Evolutionary conservation across 2,888 invertebrate species (phyloP).

Genomic region (Sthenelais limicola): DNA sequence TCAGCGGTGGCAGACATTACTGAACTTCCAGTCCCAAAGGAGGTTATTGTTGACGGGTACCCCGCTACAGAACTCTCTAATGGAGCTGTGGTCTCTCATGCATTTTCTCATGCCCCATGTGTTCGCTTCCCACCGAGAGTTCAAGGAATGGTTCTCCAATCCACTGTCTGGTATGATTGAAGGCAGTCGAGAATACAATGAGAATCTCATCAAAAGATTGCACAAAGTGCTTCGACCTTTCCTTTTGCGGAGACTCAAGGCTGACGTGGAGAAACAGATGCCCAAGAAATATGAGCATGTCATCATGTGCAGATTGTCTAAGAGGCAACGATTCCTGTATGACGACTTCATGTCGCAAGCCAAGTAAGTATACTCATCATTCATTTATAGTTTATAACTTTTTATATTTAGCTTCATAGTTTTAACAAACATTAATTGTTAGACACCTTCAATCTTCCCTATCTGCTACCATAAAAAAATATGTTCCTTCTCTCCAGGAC

Average conservation of each 20-base stretch:
- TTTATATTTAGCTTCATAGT: too few relatives aligned
- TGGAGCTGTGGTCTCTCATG: constrained; percentile 97
- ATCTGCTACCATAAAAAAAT: background rate
- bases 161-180: constrained; percentile 97
- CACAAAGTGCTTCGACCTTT: constrained; percentile 97
- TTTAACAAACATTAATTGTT: too few relatives aligned
- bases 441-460: too few relatives aligned
- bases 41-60: constrained; percentile 87
- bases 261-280: constrained; percentile 98
- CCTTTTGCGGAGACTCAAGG: constrained; percentile 94
- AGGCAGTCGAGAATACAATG: constrained; percentile 92
- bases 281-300: constrained; percentile 84
- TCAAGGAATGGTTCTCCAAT: constrained; percentile 98
- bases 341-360: constrained; percentile 99
- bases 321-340: constrained; percentile 95
- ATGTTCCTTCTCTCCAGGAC: constrained; percentile 83
- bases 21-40: constrained; percentile 97
- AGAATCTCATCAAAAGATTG: constrained; percentile 87
- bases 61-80: constrained; percentile 96
- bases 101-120: constrained; percentile 99
- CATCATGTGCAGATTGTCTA: constrained; percentile 80
- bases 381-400: too few relatives aligned
- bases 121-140: constrained; percentile 84
- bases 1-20: constrained; percentile 96
- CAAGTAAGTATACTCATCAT: constrained; percentile 75